phyloP scores from a whole-genome alignment of 2,797 vertebrate species.

The Dromococcyx pavoninus region DNA sequence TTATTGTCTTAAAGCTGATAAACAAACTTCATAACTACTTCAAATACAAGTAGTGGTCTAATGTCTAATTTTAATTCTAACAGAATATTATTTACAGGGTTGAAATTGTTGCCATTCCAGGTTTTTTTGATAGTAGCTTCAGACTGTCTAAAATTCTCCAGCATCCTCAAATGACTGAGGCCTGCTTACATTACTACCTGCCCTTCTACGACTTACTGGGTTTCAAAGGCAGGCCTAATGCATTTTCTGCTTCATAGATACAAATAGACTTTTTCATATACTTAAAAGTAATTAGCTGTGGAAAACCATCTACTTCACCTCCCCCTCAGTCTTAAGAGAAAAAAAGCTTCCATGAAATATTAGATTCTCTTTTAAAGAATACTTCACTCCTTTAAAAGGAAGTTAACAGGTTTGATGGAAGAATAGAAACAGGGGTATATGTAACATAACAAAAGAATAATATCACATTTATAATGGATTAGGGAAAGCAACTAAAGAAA shows the following conservation, averaged over 20 bases:
- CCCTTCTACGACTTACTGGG: background rate
- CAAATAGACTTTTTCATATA: background rate
- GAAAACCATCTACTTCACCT: background rate
- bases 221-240: background rate
- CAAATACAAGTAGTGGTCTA: background rate
- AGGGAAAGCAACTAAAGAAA: background rate
- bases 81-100: background rate
- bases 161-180: background rate
- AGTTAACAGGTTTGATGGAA: background rate
- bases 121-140: background rate
- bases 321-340: accelerated
- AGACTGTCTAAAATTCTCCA: background rate
- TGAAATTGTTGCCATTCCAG: background rate
- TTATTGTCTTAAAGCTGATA: background rate
- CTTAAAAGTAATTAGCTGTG: background rate
- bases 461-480: background rate
- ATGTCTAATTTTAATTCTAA: background rate
- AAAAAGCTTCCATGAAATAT: background rate
- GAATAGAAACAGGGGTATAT: background rate
- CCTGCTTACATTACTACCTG: background rate
- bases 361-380: background rate
- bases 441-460: background rate
- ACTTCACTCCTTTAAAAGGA: background rate
- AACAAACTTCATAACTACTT: background rate
- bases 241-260: background rate